Base-by-base conservation (phyloP, 92 coral and sea anemone genomes). In the Zoanthus sansibaricus region DNA sequence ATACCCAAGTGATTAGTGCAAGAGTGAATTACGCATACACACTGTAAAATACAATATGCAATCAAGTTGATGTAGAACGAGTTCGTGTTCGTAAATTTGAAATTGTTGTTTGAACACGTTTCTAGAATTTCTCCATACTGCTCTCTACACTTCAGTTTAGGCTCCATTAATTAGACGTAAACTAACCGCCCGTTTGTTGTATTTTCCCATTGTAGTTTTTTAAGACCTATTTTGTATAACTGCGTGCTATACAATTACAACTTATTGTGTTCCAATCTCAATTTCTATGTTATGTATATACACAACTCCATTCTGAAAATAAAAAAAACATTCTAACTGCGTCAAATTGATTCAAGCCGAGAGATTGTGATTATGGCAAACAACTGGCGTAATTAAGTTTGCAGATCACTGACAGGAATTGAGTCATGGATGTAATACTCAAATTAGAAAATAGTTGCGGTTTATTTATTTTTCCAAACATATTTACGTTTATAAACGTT, bases 311-410 rank as follows among this genome's bases (percentile, higher is more conserved):
- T 64, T 45, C 31, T 62, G 21, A 9, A 62, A 64, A 12, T 45
- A 44, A 42, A 44, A 17, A 31, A 15, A 46, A 3, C 18, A 18
- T 47, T 64, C 20, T 61, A 80, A 72, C 75, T 68, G 85, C 25
- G 75, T 9, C 31, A 79, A 79, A 16, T 21, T 49, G 72, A n/a
- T 79, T 62, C 56, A 62, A 62, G 37, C 84, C 42, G 85, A 64
- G 75, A 64, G 47, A 21, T 67, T 45, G 42, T 47, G 13, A 64
- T 25, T 44, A 45, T 18, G 62, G 58, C 54, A 21, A 32, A 44
- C 42, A 80, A 45, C 49, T 32, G 74, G 74, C 25, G 3, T 80
- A 67, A 80, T 80, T 80, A 80, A 46, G 74, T 45, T 61, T 25
- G 25, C n/a, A 76, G 64, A 14, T 11, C 82, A 76, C 74, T 25